Conservation (phyloP, 2,797 vertebrate species). For the Lacerta agilis region DNA sequence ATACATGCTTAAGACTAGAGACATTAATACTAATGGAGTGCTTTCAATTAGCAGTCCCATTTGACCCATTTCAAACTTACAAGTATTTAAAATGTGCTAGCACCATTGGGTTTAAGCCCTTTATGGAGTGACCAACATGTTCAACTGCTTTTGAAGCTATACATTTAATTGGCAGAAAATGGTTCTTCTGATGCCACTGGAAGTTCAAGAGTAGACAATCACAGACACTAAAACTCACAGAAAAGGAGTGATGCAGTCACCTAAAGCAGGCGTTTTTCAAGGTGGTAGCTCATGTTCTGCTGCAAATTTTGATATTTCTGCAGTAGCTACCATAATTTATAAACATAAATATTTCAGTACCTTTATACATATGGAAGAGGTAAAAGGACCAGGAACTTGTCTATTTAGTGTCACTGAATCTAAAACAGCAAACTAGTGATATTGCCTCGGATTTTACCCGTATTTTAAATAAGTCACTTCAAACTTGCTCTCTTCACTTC, state of each 20-base stretch:
- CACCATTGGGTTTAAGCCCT: constrained; percentile 80
- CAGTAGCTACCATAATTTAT: constrained; percentile 61
- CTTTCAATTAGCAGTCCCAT: constrained; percentile 62
- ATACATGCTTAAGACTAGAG: constrained; percentile 58
- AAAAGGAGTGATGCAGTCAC: constrained; percentile 58
- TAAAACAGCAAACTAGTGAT: constrained; percentile 74
- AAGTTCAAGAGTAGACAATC: constrained; percentile 64
- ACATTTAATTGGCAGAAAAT: constrained; percentile 70
- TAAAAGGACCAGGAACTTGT: constrained; percentile 70
- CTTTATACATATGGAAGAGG: constrained; percentile 62
- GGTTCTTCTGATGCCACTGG: constrained; percentile 36
- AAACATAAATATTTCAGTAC: constrained; percentile 69
- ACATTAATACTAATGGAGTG: constrained; percentile 62
- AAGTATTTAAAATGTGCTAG: constrained; percentile 75
- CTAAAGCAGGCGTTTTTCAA: constrained; percentile 58
- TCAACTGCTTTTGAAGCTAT: constrained; percentile 69
- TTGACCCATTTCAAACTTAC: constrained; percentile 67
- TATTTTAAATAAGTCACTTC: constrained; percentile 78
- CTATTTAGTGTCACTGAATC: constrained; percentile 66
- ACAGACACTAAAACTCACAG: constrained; percentile 32
- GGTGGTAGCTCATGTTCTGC: constrained; percentile 51
- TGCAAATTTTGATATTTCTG: constrained; percentile 59
- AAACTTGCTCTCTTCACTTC: constrained; percentile 67
- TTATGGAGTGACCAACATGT: constrained; percentile 65
- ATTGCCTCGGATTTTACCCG: constrained; percentile 85